Base-by-base conservation (phyloP, 2,797 vertebrate species). In the Gymnothorax javanicus region DNA sequence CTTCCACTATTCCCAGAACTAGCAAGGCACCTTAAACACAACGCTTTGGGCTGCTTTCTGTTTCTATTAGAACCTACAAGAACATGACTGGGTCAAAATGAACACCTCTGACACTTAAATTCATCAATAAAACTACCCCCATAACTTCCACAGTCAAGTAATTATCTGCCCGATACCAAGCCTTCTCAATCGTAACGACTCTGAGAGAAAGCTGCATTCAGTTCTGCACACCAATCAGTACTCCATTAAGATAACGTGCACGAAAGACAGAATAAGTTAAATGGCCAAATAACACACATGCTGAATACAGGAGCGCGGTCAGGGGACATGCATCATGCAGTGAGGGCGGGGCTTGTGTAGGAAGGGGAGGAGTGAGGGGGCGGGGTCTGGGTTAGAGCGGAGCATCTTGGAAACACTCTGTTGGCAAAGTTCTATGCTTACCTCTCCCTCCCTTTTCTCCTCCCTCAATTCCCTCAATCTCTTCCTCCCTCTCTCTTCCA, bases 251-350 rank as follows among this genome's bases (percentile, higher is more conserved):
- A 15, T 4, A 77, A 33, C 50, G 13, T 77, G 13, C 33, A 50
- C 71, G 1, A 71, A 4, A 11, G 69, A 71, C 69, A 33, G 25
- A 71, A 71, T 13, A 15, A 33, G 67, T 7, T 43, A 3, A 73
- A 73, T 13, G 27, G 87, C 13, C 58, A 9, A 85, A 75, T 27
- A 27, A 43, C 52, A 75, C 84, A 71, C 82, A 62, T 64, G 73
- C 17, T 86, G 50, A 58, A 85, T 25, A 43, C 59, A 12, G 27
- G 15, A 11, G 64, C 23, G 33, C 43, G 71, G 58, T 79, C 54
- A 79, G 4, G 67, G 73, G 23, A 90, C 94, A 94, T 95, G 95
- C 94, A 91, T 90, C 92, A 91, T 87, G 90, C 89, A 89, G 87
- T 84, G 82, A 85, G 84, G 69, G 89, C 84, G 82, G 86, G 88